These are phyloP conservation scores for Thecophora atra DNA, from an alignment of 2,888 invertebrate species.

Conservation along the genomic window DNA sequence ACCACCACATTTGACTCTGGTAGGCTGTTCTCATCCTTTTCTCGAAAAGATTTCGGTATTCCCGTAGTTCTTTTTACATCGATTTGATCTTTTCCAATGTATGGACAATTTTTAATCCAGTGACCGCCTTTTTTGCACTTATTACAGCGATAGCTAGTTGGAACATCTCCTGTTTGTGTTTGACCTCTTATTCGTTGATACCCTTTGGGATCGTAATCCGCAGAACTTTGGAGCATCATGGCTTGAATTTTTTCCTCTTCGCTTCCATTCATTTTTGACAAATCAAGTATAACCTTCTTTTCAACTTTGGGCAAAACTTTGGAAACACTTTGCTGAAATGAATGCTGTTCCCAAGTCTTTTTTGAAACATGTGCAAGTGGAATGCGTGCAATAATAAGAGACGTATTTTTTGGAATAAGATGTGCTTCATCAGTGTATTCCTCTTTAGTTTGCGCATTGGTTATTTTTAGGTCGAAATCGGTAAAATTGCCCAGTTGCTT, in stretches of 20 bases:
- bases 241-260: conserved; percentile 98
- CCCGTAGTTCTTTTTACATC: conserved; percentile 96
- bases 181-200: conserved; percentile 89
- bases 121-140: conserved; percentile 96
- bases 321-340: conserved; percentile 44
- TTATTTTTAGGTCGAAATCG: conserved; percentile 95
- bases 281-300: conserved; percentile 70
- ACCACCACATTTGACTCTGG: background rate
- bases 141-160: conserved; percentile 91
- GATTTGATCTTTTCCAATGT: conserved; percentile 68
- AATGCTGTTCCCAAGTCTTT: conserved; percentile 75
- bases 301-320: conserved; percentile 19
- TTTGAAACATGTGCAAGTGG: conserved; percentile 84
- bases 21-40: conserved; percentile 72
- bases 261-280: conserved; percentile 88
- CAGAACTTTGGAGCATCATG: conserved; percentile 97
- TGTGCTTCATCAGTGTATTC: conserved; percentile 91
- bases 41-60: conserved; percentile 94
- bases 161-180: conserved; percentile 89
- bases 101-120: conserved; percentile 96
- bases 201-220: conserved; percentile 96
- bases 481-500: conserved; percentile 93
- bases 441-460: conserved; percentile 97
- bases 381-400: conserved; percentile 91
- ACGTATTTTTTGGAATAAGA: conserved; percentile 96